Base-by-base conservation (phyloP, 1,140 invertebrate genomes). In the Cherax destructor region DNA sequence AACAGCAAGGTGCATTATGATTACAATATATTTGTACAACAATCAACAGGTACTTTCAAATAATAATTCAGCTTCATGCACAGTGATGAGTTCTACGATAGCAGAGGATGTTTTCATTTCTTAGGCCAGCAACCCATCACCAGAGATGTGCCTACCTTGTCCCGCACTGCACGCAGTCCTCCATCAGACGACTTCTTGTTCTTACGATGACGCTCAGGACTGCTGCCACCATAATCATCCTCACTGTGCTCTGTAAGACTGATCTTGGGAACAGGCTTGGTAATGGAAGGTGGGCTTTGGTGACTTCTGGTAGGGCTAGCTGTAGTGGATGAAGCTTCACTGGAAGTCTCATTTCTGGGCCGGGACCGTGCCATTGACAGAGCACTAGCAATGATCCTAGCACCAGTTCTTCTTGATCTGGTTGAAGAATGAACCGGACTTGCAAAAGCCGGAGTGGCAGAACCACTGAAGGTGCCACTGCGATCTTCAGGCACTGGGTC, bases 141-240 rank as follows among this genome's bases (percentile, higher is more conserved):
- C 5, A 50, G 18, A 7, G 65, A 72, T 18, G 59, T 50, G 24
- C 88, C 80, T 90, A 90, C 88, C 88, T 90, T 90, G 65, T 90
- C 88, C 81, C 81, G 50, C 88, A 90, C 72, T 30, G 88, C 88
- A 52, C 81, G 61, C 24, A 90, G 81, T 21, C 88, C 88, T 59
- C 88, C 81, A 77, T 90, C 88, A 24, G 88, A 90, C 3, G 49
- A 59, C 49, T 90, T 90, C 81, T 84, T 84, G 16, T 56, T 84
- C 50, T 84, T 84, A 47, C 47, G 80, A 49, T 72, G 78, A 21
- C 74, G 79, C 24, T 83, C 79, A n/a, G 79, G 78, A 65, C 87
- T 88, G 78, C 87, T 89, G 88, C 81, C 88, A 24, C 88, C 88
- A 83, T 90, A 90, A 49, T 90, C 88, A 78, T 90, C 88, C 41